Conservation (phyloP, 2,797 vertebrate genomes). For the Gymnoscopelus microlampas region DNA sequence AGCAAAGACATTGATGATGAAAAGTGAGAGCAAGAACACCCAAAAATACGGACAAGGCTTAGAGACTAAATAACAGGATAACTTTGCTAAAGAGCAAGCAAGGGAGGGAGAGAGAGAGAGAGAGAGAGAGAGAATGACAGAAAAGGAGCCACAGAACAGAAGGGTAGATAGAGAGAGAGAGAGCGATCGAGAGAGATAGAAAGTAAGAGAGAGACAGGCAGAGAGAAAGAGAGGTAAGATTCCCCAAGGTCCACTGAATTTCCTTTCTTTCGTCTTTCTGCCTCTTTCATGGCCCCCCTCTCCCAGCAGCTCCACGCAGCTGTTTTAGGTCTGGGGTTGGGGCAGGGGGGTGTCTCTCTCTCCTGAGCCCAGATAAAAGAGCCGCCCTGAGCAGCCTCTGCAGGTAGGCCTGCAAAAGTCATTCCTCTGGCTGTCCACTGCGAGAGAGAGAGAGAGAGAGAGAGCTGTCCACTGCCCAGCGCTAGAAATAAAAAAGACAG, state of each 20-base stretch:
- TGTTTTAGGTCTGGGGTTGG: slow-evolving; percentile 69
- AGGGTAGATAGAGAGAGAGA: slow-evolving; percentile 34
- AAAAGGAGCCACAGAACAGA: slow-evolving; percentile 5
- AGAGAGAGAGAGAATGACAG: not conserved
- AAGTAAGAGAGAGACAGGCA: slow-evolving; percentile 9
- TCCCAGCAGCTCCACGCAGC: slow-evolving; percentile 78
- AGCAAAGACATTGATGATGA: not conserved
- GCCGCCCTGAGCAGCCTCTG: slow-evolving; percentile 80
- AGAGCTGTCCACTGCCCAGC: slow-evolving; percentile 55
- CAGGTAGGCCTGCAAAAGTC: slow-evolving; percentile 86
- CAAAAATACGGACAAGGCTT: slow-evolving; percentile 1
- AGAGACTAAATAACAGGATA: slow-evolving; percentile 6
- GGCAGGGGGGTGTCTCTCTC: slow-evolving; percentile 78
- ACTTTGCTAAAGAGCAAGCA: slow-evolving; percentile 24
- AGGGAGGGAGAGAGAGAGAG: slow-evolving; percentile 41
- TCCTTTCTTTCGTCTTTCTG: slow-evolving; percentile 76
- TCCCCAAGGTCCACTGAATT: slow-evolving; percentile 80
- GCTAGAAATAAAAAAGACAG: slow-evolving; percentile 28
- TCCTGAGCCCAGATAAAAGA: slow-evolving; percentile 86
- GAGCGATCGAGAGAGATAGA: slow-evolving; percentile 34
- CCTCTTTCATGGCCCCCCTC: slow-evolving; percentile 77
- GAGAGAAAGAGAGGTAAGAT: slow-evolving; percentile 59
- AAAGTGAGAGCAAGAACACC: no score
- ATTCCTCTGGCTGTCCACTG: slow-evolving; percentile 75
- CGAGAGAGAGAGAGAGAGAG: slow-evolving; percentile 2